phyloP scores from a whole-genome alignment of 2,888 invertebrate genomes.

The Monopis laevigella region DNA sequence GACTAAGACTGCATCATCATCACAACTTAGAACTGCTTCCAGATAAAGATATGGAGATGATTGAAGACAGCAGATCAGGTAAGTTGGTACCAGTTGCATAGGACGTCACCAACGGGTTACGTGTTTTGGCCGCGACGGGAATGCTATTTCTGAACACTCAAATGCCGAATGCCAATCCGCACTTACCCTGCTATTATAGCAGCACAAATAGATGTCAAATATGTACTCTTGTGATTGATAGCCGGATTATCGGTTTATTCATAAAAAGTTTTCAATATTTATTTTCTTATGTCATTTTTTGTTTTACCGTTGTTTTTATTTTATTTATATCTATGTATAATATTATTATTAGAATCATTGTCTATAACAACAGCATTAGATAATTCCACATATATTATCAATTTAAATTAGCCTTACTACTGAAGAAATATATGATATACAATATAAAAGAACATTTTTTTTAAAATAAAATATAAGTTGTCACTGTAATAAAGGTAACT shows the following conservation, averaged over 20 bases:
- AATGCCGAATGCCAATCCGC: constrained; percentile 26
- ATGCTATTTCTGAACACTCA: constrained; percentile 44
- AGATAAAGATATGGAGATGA: constrained; percentile 5
- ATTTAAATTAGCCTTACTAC: too few relatives aligned
- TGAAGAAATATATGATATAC: too few relatives aligned
- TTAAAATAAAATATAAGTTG: too few relatives aligned
- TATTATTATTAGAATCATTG: too few relatives aligned
- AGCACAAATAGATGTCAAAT: constrained; percentile 19
- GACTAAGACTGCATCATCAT: too few relatives aligned
- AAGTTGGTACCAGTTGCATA: not conserved
- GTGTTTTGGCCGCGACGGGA: constrained; percentile 38
- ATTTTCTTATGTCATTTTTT: not conserved
- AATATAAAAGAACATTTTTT: too few relatives aligned
- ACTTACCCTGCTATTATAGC: constrained; percentile 18
- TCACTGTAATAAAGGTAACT: too few relatives aligned
- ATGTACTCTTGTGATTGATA: constrained; percentile 17
- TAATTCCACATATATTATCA: too few relatives aligned
- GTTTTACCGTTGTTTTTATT: not conserved
- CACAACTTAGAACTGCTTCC: too few relatives aligned
- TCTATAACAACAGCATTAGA: too few relatives aligned
- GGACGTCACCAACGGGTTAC: constrained; percentile 24
- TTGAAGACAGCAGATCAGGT: constrained; percentile 8
- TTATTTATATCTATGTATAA: too few relatives aligned
- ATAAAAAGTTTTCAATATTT: constrained; percentile 15
- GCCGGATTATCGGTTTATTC: constrained; percentile 18